phyloP scores from a whole-genome alignment of 2,888 invertebrate genomes.

The Rhorus exstirpatorius region DNA sequence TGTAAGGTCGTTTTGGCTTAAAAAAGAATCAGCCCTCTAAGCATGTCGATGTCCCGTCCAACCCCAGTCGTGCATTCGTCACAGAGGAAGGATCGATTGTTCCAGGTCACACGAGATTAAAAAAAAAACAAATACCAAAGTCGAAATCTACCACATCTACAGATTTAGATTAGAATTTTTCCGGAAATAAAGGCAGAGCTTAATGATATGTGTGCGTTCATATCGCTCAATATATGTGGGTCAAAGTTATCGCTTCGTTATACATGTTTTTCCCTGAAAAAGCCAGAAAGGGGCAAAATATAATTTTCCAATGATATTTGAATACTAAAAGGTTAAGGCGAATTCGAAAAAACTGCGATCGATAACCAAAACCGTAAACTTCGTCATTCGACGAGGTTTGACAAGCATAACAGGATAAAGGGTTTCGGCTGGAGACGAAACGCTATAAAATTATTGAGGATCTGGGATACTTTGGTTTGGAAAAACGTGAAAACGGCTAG shows the following conservation, averaged over 20 bases:
- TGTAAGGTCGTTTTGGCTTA: conserved; percentile 7
- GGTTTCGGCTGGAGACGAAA: no score
- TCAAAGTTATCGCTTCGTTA: neutral
- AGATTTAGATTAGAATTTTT: neutral
- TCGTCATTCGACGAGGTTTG: no score
- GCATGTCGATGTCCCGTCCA: conserved; percentile 18
- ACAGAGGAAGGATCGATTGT: conserved; percentile 37
- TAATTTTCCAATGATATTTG: neutral
- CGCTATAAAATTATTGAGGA: neutral
- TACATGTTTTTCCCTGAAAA: neutral
- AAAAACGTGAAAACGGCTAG: neutral
- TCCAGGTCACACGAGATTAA: conserved; percentile 13
- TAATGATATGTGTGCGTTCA: neutral
- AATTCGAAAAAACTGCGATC: no score
- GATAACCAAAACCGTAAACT: no score
- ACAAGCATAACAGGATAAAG: no score
- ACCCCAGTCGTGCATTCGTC: conserved; percentile 3
- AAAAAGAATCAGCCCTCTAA: conserved; percentile 31
- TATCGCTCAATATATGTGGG: neutral
- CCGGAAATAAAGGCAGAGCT: neutral
- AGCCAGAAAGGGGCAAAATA: neutral
- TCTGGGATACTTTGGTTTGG: neutral
- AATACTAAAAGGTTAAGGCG: neutral
- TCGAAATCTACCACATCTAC: neutral
- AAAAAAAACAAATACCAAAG: conserved; percentile 15